These are phyloP conservation scores for Nymphicus hollandicus DNA, from an alignment of 2,113 vertebrate genomes.

Conservation along the genomic window DNA sequence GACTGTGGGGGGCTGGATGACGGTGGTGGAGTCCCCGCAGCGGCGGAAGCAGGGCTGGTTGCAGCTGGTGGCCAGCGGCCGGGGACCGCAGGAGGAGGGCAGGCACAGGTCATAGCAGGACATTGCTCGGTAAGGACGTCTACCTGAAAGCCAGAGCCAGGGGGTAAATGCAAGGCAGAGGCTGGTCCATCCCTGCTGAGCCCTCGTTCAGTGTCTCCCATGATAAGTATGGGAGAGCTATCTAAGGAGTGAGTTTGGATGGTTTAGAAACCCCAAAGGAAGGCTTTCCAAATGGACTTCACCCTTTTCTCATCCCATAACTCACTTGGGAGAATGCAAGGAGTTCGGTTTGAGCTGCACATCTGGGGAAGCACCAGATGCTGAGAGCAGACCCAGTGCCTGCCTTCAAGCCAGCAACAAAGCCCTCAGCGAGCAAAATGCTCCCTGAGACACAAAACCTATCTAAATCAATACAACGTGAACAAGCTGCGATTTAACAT, in stretches of 20 bases:
- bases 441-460: background rate
- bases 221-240: background rate
- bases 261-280: background rate
- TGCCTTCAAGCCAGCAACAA: fast-evolving
- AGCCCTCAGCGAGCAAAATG: background rate
- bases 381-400: background rate
- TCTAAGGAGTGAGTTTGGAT: background rate
- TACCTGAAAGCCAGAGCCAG: constrained; percentile 26
- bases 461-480: background rate
- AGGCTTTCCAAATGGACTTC: background rate
- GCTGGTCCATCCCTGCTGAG: background rate
- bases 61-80: constrained; percentile 37
- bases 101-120: constrained; percentile 54
- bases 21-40: background rate
- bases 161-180: background rate
- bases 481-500: background rate
- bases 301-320: fast-evolving
- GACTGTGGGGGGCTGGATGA: constrained; percentile 30
- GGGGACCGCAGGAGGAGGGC: background rate
- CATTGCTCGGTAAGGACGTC: background rate
- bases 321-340: fast-evolving
- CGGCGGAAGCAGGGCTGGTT: constrained; percentile 42
- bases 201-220: background rate
- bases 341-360: background rate
- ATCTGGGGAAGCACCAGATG: background rate